Evolutionary conservation across 2,888 invertebrate species (phyloP).

Genomic region (Harpalus rubripes): DNA sequence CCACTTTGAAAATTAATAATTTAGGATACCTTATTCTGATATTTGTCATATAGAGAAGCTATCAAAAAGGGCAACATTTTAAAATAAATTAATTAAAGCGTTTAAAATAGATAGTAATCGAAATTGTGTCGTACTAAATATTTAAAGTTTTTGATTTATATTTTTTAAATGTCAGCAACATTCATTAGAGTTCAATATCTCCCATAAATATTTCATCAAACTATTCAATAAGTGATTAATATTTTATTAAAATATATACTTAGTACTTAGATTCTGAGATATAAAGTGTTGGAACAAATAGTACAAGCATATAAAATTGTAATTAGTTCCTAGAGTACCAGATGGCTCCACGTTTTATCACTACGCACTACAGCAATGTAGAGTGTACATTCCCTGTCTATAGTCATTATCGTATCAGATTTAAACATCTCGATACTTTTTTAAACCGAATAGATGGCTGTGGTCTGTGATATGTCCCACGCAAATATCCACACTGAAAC

Average conservation of each 20-base stretch:
- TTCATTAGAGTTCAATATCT: neutral
- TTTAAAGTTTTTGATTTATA: neutral
- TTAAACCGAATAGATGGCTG: constrained; percentile 52
- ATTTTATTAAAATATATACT: constrained; percentile 5
- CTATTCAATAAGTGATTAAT: constrained; percentile 19
- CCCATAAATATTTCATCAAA: neutral
- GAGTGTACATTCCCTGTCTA: constrained; percentile 9
- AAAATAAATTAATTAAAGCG: too few relatives aligned
- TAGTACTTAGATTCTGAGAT: constrained; percentile 27
- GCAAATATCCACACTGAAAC: constrained; percentile 9
- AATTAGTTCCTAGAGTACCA: constrained; percentile 25
- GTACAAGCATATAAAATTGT: constrained; percentile 31
- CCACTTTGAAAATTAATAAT: too few relatives aligned
- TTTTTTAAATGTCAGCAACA: neutral
- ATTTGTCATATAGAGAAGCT: too few relatives aligned
- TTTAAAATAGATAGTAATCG: too few relatives aligned
- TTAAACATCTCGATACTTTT: constrained; percentile 54
- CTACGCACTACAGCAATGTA: constrained; percentile 2
- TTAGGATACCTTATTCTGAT: too few relatives aligned
- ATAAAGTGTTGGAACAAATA: constrained; percentile 29
- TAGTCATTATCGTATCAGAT: constrained; percentile 60
- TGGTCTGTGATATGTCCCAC: constrained; percentile 22
- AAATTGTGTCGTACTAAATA: too few relatives aligned
- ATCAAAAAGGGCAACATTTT: too few relatives aligned
- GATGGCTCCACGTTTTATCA: constrained; percentile 37